These are phyloP conservation scores for Caenorhabditis tropicalis DNA, from an alignment of 1,140 invertebrate genomes.

Conservation along the genomic window DNA sequence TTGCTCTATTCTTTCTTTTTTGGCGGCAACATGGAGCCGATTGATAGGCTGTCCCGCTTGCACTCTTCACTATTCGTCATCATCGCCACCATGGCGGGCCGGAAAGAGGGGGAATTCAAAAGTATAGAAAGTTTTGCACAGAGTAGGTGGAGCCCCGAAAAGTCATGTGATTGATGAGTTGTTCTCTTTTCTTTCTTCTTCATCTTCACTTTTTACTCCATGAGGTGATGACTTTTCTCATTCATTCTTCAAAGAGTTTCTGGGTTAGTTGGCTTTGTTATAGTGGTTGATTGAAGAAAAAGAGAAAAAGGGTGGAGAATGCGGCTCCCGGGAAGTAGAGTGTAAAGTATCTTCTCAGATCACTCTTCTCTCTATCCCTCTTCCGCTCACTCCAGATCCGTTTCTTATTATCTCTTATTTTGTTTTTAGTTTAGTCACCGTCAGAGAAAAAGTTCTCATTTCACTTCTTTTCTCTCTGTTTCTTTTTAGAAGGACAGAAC, in stretches of 20 bases:
- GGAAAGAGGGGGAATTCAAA: conserved; percentile 11
- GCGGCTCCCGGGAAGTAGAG: neutral
- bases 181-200: conserved; percentile 32
- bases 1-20: neutral
- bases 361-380: neutral
- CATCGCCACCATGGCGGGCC: conserved; percentile 30
- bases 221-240: neutral
- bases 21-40: neutral
- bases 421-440: conserved; percentile 34
- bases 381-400: neutral
- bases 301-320: neutral
- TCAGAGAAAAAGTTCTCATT: neutral
- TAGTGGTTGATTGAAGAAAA: neutral
- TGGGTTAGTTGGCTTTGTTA: conserved; percentile 15
- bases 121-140: conserved; percentile 14
- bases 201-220: neutral
- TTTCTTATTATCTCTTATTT: conserved; percentile 2
- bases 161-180: conserved; percentile 43
- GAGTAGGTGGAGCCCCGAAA: neutral
- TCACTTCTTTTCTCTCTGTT: neutral
- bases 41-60: neutral
- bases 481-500: neutral
- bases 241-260: conserved; percentile 23
- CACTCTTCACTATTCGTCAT: neutral
- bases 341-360: conserved; percentile 33